Conservation (phyloP, 2,113 vertebrate species). For the Vimba vimba region DNA sequence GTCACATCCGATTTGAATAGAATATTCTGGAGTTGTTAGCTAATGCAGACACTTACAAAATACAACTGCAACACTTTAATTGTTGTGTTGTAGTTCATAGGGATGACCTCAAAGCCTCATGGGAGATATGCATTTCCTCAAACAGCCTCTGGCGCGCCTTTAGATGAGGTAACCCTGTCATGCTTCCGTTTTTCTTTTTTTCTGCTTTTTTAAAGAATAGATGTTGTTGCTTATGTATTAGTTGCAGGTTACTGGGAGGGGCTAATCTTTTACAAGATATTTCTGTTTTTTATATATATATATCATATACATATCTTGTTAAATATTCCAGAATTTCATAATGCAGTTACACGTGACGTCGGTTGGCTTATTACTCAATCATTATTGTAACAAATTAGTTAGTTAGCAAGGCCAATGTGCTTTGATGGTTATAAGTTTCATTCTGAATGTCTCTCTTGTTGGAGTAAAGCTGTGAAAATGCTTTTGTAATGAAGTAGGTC, state of each 20-base stretch:
- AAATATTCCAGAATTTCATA: neutral
- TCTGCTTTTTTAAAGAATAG: conserved; percentile 32
- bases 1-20: conserved; percentile 42
- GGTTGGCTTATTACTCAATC: neutral
- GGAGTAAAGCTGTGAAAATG: conserved; percentile 19
- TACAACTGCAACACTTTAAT: neutral
- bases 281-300: neutral
- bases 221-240: conserved; percentile 2
- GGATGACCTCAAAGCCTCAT: neutral
- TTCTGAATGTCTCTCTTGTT: neutral
- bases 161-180: conserved; percentile 39
- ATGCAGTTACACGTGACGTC: neutral
- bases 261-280: neutral
- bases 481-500: conserved; percentile 48
- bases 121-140: neutral
- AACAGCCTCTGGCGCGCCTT: conserved; percentile 26
- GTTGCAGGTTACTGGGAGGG: neutral
- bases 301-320: neutral
- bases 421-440: neutral
- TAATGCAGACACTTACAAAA: neutral
- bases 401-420: neutral
- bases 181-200: conserved; percentile 25
- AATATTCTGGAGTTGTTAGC: conserved; percentile 1
- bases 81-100: neutral
- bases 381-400: neutral